A percentile compares a stretch with the other conserved stretches of the same genome.
Evolutionary conservation across 2,797 vertebrate species (phyloP).

Genomic region (Sebastolobus altivelis): DNA sequence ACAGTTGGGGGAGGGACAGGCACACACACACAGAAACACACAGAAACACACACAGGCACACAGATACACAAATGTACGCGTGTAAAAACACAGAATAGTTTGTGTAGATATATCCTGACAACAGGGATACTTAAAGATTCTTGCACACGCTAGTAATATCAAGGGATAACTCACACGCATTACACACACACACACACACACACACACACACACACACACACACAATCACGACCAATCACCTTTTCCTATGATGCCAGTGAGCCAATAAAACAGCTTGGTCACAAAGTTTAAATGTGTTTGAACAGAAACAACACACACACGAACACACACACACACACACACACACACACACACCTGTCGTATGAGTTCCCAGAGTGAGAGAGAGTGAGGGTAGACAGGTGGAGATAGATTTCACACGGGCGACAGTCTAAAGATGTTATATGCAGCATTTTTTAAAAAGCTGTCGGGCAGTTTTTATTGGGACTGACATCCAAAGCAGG

Average conservation of each 20-base stretch:
- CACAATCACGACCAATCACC: constrained; percentile 30
- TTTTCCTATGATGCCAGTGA: neutral
- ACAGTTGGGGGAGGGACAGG: constrained; percentile 35
- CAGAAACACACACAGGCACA: constrained; percentile 1
- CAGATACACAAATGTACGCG: neutral
- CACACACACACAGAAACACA: constrained; percentile 14
- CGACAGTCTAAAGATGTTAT: neutral
- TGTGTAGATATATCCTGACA: too few relatives aligned
- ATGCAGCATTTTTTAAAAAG: neutral
- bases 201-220: neutral
- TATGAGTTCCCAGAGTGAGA: neutral
- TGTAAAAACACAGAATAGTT: too few relatives aligned
- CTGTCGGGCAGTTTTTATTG: neutral
- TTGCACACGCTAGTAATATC: too few relatives aligned
- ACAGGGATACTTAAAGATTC: too few relatives aligned
- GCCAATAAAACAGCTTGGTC: constrained; percentile 38
- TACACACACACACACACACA: neutral
- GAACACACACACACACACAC: constrained; percentile 11
- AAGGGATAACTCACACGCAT: neutral
- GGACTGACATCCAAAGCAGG: neutral
- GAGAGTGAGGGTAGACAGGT: neutral
- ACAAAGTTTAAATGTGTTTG: constrained; percentile 39
- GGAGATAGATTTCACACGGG: neutral
- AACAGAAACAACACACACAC: constrained; percentile 30
- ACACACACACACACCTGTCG: constrained; percentile 1